phyloP scores from a whole-genome alignment of 2,888 invertebrate species.

The Xestia ashworthii region DNA sequence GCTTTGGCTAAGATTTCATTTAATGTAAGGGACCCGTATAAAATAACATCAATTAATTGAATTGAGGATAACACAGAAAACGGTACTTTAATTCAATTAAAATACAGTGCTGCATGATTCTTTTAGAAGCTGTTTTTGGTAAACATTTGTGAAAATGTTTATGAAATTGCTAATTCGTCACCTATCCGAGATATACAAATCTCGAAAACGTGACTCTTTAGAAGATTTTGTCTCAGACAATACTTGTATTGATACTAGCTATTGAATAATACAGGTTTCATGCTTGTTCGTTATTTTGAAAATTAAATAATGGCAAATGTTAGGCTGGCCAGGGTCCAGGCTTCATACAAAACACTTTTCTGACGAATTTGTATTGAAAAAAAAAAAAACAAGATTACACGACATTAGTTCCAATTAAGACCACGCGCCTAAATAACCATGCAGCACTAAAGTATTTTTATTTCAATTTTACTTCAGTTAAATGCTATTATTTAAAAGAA shows the following conservation, averaged over 20 bases:
- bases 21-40: conserved; percentile 2
- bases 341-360: not conserved
- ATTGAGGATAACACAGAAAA: conserved; percentile 1
- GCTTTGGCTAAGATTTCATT: conserved; percentile 15
- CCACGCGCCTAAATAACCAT: not conserved
- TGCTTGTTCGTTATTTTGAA: too few species aligned
- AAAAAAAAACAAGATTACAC: too few species aligned
- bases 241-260: not conserved
- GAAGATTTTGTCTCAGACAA: too few species aligned
- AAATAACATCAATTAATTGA: conserved; percentile 17
- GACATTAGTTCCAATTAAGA: too few species aligned
- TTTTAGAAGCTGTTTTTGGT: not conserved
- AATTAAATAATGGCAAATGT: too few species aligned
- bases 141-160: not conserved
- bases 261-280: not conserved
- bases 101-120: conserved; percentile 1
- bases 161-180: too few species aligned
- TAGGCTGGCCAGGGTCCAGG: not conserved
- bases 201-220: too few species aligned
- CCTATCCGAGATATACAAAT: too few species aligned
- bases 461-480: conserved; percentile 35
- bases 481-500: conserved; percentile 60
- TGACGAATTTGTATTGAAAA: not conserved
- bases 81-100: conserved; percentile 14
- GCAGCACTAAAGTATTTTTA: conserved; percentile 6